phyloP scores from a whole-genome alignment of 2,797 vertebrate species.

The Ataeniobius toweri region DNA sequence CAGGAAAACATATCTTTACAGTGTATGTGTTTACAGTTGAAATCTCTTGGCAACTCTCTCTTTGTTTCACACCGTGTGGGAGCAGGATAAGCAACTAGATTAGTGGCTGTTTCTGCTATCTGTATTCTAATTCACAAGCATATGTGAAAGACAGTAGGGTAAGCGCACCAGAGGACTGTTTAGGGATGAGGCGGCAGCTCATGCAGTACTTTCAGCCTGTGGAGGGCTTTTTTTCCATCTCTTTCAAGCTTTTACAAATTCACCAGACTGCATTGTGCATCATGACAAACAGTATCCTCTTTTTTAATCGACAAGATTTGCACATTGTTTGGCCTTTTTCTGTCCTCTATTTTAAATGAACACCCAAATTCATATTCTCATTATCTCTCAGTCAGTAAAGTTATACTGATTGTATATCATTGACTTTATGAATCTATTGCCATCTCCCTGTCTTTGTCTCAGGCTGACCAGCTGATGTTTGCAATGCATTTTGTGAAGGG shows the following conservation, averaged over 20 bases:
- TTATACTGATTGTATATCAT: neutral
- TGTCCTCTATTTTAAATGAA: neutral
- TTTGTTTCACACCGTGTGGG: conserved; percentile 23
- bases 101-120: conserved; percentile 34
- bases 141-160: conserved; percentile 10
- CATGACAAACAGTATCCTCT: neutral
- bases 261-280: conserved; percentile 3
- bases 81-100: conserved; percentile 41
- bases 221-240: neutral
- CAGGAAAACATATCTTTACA: neutral
- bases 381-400: neutral
- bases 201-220: conserved; percentile 17
- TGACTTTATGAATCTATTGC: neutral
- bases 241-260: conserved; percentile 21
- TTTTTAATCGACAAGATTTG: neutral
- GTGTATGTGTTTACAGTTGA: neutral
- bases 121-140: conserved; percentile 20
- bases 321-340: neutral
- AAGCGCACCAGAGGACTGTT: conserved; percentile 2
- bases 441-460: conserved; percentile 45
- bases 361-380: neutral
- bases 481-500: conserved; percentile 95
- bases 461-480: conserved; percentile 96
- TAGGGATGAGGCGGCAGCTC: conserved; percentile 11
- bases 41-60: conserved; percentile 14